A percentile compares a stretch with the other conserved stretches of the same genome.
Evolutionary conservation across 2,113 vertebrate species (phyloP).

Genomic region (Cryptomyrus ogoouensis): DNA sequence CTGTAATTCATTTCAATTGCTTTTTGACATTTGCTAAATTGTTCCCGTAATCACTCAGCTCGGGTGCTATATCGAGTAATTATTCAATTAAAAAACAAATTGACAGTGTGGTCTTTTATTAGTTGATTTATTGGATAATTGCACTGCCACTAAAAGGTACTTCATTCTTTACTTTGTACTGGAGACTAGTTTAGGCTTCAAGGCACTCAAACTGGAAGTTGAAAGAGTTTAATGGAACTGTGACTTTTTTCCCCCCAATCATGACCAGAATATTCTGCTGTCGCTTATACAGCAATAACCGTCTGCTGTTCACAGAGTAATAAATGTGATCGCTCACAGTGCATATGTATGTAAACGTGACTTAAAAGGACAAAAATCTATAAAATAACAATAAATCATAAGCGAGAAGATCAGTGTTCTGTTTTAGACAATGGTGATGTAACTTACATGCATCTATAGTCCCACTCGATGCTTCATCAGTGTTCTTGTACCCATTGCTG

Average conservation of each 20-base stretch:
- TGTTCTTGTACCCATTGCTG: not conserved
- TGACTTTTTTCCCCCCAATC: not conserved
- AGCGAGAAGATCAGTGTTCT: not conserved
- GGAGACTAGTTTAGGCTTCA: conserved; percentile 19
- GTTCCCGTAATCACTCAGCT: conserved; percentile 72
- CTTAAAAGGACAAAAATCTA: not conserved
- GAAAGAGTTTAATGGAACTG: not conserved
- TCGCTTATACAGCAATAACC: not conserved
- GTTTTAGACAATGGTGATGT: not conserved
- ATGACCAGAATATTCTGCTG: not conserved
- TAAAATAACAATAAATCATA: not conserved
- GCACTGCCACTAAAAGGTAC: conserved; percentile 76
- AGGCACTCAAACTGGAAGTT: conserved; percentile 31
- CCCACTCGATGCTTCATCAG: not conserved
- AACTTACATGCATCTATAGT: not conserved
- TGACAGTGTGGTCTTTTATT: conserved; percentile 84
- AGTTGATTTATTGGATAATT: conserved; percentile 80
- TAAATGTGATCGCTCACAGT: not conserved
- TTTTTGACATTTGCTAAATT: conserved; percentile 91
- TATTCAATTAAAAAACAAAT: conserved; percentile 87
- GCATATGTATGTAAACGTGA: not conserved
- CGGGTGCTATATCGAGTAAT: conserved; percentile 81
- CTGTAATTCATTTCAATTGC: conserved; percentile 90
- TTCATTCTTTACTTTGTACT: conserved; percentile 67
- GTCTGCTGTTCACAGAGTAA: not conserved